Percentiles rank a stretch among this genome's conserved stretches.
These are phyloP conservation scores for Platycercus adscitus DNA, from an alignment of 2,113 vertebrate genomes.

Conservation along the genomic window DNA sequence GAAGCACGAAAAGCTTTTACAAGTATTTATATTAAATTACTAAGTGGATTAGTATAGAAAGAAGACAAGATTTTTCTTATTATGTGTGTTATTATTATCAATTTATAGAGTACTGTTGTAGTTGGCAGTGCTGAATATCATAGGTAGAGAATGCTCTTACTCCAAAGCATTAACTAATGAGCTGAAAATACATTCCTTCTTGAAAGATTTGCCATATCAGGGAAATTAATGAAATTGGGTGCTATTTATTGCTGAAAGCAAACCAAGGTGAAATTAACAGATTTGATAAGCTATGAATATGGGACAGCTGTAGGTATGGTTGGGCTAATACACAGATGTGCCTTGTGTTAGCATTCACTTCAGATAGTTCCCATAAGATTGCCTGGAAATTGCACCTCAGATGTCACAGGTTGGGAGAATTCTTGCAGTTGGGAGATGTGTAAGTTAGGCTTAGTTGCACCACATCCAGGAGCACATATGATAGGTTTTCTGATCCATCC, in stretches of 20 bases:
- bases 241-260: background rate
- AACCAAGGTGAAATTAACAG: background rate
- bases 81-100: background rate
- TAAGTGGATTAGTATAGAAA: background rate
- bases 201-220: background rate
- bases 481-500: background rate
- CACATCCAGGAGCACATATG: background rate
- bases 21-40: background rate
- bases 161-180: background rate
- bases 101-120: background rate
- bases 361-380: background rate
- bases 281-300: background rate
- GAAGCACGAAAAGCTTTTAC: background rate
- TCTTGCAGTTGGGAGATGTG: rapidly evolving
- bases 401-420: background rate
- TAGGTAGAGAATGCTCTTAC: background rate
- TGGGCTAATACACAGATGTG: background rate
- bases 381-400: background rate
- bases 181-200: background rate
- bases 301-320: background rate
- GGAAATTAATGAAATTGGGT: background rate
- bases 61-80: background rate
- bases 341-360: background rate
- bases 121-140: background rate
- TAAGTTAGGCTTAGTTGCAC: background rate